These are phyloP conservation scores for Dichetophora obliterata DNA, from an alignment of 2,888 invertebrate species.

Conservation along the genomic window DNA sequence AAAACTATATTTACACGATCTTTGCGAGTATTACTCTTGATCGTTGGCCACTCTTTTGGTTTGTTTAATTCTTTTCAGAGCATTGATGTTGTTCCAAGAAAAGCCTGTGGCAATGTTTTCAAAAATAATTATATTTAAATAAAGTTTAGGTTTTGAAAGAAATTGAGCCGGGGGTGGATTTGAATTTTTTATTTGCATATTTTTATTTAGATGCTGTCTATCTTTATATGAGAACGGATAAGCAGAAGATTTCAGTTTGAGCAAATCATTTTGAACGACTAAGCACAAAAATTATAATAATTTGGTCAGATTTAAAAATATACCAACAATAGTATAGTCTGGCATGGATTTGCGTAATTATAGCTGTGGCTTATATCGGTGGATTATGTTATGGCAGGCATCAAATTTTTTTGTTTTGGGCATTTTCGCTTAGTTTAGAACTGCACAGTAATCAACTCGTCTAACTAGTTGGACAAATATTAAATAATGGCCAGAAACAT, in stretches of 20 bases:
- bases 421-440: too few species aligned
- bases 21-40: not conserved
- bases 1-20: conserved; percentile 38
- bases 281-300: conserved; percentile 18
- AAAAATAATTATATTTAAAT: conserved; percentile 37
- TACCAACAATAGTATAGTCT: not conserved
- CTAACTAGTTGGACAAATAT: too few species aligned
- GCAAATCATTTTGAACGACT: conserved; percentile 1
- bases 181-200: conserved; percentile 28
- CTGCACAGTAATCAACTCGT: too few species aligned
- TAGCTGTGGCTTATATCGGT: too few species aligned
- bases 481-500: too few species aligned
- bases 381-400: too few species aligned
- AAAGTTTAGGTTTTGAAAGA: conserved; percentile 9
- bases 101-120: conserved; percentile 22
- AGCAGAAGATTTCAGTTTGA: not conserved
- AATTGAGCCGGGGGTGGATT: not conserved
- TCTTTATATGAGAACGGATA: conserved; percentile 3
- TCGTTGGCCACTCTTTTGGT: not conserved
- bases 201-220: not conserved
- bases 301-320: not conserved
- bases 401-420: too few species aligned
- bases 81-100: conserved; percentile 16
- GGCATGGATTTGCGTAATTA: too few species aligned
- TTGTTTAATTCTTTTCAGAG: not conserved